Evolutionary conservation across 2,888 invertebrate species (phyloP).

Genomic region (Xestia c-nigrum): DNA sequence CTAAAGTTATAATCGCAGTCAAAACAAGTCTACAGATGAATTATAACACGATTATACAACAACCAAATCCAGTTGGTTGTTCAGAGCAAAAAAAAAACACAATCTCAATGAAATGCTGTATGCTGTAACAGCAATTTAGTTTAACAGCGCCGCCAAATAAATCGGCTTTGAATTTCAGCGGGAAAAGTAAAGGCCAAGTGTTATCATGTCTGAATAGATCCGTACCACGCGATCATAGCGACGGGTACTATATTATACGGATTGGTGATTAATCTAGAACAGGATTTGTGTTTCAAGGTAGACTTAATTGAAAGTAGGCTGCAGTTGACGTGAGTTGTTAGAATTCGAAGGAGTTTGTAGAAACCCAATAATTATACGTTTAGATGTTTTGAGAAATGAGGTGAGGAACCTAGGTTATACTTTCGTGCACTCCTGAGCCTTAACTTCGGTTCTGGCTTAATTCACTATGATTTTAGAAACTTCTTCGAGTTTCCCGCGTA

Average conservation of each 20-base stretch:
- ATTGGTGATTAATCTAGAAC: slow-evolving; percentile 37
- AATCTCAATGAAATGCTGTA: slow-evolving; percentile 11
- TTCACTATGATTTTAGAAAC: not conserved
- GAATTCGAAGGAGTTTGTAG: slow-evolving; percentile 9
- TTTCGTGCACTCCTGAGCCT: not conserved
- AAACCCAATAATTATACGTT: not conserved
- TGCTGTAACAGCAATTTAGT: slow-evolving; percentile 24
- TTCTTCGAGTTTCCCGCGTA: not conserved
- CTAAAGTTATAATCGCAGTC: not conserved
- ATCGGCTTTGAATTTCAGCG: slow-evolving; percentile 8
- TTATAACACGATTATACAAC: slow-evolving; percentile 8
- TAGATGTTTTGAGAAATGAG: not conserved
- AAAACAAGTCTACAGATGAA: not conserved
- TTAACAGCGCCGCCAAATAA: slow-evolving; percentile 9
- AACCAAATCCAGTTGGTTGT: not conserved
- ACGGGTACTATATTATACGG: not conserved
- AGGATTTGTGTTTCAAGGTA: slow-evolving; percentile 55
- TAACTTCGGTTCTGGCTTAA: not conserved
- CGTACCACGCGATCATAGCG: slow-evolving; percentile 41
- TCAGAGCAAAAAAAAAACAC: not conserved
- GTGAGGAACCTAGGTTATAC: too few species aligned
- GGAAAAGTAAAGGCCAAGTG: slow-evolving; percentile 37
- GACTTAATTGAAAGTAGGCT: slow-evolving; percentile 46
- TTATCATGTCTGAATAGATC: slow-evolving; percentile 34
- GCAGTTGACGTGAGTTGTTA: slow-evolving; percentile 1